Evolutionary conservation across 2,113 vertebrate species (phyloP).

Genomic region (Capreolus pygargus): DNA sequence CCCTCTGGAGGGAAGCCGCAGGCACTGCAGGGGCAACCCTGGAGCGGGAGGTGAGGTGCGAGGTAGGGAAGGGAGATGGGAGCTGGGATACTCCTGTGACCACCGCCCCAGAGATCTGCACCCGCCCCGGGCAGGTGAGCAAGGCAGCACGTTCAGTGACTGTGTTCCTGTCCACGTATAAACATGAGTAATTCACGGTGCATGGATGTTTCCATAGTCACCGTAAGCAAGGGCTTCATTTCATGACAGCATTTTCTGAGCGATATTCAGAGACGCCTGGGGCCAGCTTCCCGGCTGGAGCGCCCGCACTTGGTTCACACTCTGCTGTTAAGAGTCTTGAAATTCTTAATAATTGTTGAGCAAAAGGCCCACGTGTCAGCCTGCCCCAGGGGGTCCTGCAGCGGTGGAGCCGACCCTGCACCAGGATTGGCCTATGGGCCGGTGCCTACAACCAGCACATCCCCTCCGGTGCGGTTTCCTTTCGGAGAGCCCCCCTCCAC

Average conservation of each 20-base stretch:
- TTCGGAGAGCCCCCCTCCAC: neutral
- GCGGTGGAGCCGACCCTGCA: neutral
- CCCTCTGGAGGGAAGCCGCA: neutral
- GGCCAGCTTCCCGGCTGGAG: neutral
- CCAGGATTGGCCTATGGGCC: neutral
- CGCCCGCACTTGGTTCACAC: no score
- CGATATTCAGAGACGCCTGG: neutral
- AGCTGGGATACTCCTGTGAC: neutral
- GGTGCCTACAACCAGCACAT: fast-evolving
- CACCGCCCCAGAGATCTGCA: neutral
- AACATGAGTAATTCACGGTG: neutral
- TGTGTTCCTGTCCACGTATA: neutral
- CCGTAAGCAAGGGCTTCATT: neutral
- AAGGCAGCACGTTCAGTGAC: neutral
- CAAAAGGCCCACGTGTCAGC: neutral
- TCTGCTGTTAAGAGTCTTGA: neutral
- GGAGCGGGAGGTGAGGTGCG: neutral
- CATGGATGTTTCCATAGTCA: neutral
- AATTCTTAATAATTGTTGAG: neutral
- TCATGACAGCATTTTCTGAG: neutral
- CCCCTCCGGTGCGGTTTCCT: neutral
- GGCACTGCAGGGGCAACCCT: no score
- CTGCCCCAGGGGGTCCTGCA: neutral
- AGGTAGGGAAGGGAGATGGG: neutral
- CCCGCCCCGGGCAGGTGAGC: neutral